Percentiles rank a stretch among this genome's conserved stretches.
Evolutionary conservation across 1,140 invertebrate genomes (phyloP).

Genomic region (Ridgeia piscesae): DNA sequence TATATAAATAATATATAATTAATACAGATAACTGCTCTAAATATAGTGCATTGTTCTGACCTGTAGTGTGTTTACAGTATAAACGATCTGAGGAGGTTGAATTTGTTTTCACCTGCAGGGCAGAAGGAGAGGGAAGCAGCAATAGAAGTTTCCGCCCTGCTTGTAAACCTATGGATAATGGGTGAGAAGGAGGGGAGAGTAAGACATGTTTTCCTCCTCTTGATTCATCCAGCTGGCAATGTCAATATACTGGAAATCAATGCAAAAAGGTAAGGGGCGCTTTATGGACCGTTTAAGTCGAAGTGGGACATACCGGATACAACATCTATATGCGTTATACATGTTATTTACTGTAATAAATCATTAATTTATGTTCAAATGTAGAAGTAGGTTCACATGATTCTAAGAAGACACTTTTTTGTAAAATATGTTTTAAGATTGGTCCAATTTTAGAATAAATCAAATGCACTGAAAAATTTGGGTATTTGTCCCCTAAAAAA

Average conservation of each 20-base stretch:
- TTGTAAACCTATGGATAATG: constrained; percentile 76
- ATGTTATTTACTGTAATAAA: background rate
- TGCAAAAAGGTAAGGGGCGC: constrained; percentile 62
- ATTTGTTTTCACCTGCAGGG: constrained; percentile 49
- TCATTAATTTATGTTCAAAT: background rate
- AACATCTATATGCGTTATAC: too few relatives aligned
- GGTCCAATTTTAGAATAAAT: too few relatives aligned
- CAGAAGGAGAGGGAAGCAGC: constrained; percentile 85
- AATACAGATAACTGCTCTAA: too few relatives aligned
- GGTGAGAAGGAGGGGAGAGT: constrained; percentile 44
- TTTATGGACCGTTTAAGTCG: background rate
- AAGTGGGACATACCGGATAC: too few relatives aligned
- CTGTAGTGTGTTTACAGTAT: too few relatives aligned
- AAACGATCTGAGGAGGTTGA: background rate
- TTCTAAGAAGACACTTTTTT: background rate
- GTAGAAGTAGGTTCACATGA: background rate
- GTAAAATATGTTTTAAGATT: too few relatives aligned
- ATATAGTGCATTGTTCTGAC: too few relatives aligned
- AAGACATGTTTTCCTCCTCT: constrained; percentile 80
- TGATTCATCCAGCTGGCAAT: constrained; percentile 84
- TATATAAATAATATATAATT: too few relatives aligned
- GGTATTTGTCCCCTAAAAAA: too few relatives aligned
- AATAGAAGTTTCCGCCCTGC: constrained; percentile 76
- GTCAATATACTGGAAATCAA: too few relatives aligned
- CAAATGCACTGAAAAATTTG: too few relatives aligned